A percentile compares a stretch with the other conserved stretches of the same genome.
Conservation (phyloP, 2,888 invertebrate species). For the Buathra laborator region DNA sequence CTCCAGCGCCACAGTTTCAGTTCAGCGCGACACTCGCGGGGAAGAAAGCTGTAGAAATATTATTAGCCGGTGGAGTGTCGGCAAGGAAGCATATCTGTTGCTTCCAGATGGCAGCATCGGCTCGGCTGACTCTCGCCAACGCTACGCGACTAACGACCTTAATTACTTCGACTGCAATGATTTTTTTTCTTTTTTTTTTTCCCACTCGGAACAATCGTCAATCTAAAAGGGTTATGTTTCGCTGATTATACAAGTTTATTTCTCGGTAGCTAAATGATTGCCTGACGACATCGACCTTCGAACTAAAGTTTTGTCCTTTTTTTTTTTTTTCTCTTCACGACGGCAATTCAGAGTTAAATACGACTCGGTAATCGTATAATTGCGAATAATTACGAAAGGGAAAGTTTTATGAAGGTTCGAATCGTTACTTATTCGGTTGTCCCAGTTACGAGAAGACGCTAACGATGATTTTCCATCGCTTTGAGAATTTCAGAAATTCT, state of each 20-base stretch:
- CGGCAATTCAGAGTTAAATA: not conserved
- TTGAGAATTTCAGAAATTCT: slow-evolving; percentile 6
- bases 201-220: slow-evolving; percentile 6
- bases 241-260: not conserved
- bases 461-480: not conserved
- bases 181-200: slow-evolving; percentile 17
- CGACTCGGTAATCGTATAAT: not conserved
- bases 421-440: not conserved
- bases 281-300: not conserved
- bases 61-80: slow-evolving; percentile 51
- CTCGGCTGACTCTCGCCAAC: not conserved
- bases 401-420: not conserved
- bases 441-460: not conserved
- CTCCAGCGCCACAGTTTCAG: not conserved
- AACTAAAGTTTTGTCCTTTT: not conserved
- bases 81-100: slow-evolving; percentile 36
- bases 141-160: slow-evolving; percentile 6
- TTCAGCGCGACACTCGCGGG: not conserved
- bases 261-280: not conserved
- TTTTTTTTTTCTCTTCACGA: not conserved
- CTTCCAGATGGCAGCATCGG: slow-evolving; percentile 58
- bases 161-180: slow-evolving; percentile 20
- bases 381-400: slow-evolving; percentile 7
- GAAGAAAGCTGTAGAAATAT: slow-evolving; percentile 40
- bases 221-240: slow-evolving; percentile 15